Percentiles rank a stretch among this genome's conserved stretches.
Evolutionary conservation across 2,888 invertebrate genomes (phyloP).

Genomic region (Molorchus minor): DNA sequence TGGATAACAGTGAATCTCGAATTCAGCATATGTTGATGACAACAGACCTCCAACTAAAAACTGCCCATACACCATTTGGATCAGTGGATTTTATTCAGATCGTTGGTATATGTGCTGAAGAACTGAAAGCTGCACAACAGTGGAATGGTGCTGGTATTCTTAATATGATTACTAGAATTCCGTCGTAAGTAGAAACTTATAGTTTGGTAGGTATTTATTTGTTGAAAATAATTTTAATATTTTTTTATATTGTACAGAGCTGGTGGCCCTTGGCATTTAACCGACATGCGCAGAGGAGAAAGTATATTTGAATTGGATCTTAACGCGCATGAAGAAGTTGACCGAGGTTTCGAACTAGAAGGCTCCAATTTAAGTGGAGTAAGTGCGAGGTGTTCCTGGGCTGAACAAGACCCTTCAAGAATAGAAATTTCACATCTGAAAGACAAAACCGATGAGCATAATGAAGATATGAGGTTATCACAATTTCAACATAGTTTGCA

Average conservation of each 20-base stretch:
- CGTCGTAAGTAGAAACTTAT: conserved; percentile 64
- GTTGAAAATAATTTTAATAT: background rate
- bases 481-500: conserved; percentile 53
- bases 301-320: conserved; percentile 82
- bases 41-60: conserved; percentile 79
- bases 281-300: conserved; percentile 80
- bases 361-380: conserved; percentile 87
- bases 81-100: conserved; percentile 80
- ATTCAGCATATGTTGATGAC: conserved; percentile 89
- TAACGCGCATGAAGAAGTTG: conserved; percentile 75
- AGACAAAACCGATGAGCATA: conserved; percentile 36
- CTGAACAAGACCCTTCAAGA: conserved; percentile 61
- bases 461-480: conserved; percentile 50
- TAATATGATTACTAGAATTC: conserved; percentile 76
- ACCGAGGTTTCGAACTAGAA: conserved; percentile 77
- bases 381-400: conserved; percentile 79
- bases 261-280: conserved; percentile 88
- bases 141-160: conserved; percentile 89
- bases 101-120: conserved; percentile 87
- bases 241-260: conserved; percentile 65
- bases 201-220: background rate
- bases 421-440: conserved; percentile 36
- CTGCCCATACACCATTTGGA: conserved; percentile 78
- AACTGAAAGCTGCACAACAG: conserved; percentile 84
- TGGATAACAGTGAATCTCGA: conserved; percentile 79